phyloP scores from a whole-genome alignment of 2,888 invertebrate species.

The Caenorhabditis afra region DNA sequence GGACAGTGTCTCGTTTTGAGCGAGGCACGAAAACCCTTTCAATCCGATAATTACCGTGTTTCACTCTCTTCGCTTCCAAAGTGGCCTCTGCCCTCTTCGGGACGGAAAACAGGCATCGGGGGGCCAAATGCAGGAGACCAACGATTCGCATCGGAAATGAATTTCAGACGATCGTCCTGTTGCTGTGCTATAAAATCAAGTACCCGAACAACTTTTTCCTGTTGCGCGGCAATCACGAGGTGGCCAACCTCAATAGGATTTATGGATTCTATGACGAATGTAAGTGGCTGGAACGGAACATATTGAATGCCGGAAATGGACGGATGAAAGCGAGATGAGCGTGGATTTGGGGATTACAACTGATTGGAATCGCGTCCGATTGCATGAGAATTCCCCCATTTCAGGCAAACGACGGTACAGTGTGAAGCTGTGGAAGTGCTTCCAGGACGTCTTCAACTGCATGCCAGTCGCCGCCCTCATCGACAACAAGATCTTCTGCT shows the following conservation, averaged over 20 bases:
- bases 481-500: slow-evolving; percentile 79
- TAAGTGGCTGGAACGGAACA: slow-evolving; percentile 62
- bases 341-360: neutral
- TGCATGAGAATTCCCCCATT: too few relatives aligned
- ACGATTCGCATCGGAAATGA: neutral
- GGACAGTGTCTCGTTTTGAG: neutral
- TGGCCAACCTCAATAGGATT: slow-evolving; percentile 77
- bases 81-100: neutral
- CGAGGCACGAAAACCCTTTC: neutral
- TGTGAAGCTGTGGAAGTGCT: slow-evolving; percentile 77
- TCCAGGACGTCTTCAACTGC: slow-evolving; percentile 80
- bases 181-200: slow-evolving; percentile 80
- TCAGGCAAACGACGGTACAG: slow-evolving; percentile 77
- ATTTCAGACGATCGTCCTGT: slow-evolving; percentile 78
- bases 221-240: slow-evolving; percentile 79
- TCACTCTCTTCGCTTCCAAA: slow-evolving; percentile 8
- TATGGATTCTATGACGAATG: slow-evolving; percentile 80
- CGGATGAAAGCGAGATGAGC: slow-evolving; percentile 10
- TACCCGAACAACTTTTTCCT: slow-evolving; percentile 80
- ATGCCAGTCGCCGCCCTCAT: slow-evolving; percentile 79
- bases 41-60: slow-evolving; percentile 43
- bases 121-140: slow-evolving; percentile 6
- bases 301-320: slow-evolving; percentile 12
- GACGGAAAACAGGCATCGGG: slow-evolving; percentile 10
- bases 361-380: too few relatives aligned